These are phyloP conservation scores for Corythornis vintsioides DNA, from an alignment of 2,113 vertebrate species.

Conservation along the genomic window DNA sequence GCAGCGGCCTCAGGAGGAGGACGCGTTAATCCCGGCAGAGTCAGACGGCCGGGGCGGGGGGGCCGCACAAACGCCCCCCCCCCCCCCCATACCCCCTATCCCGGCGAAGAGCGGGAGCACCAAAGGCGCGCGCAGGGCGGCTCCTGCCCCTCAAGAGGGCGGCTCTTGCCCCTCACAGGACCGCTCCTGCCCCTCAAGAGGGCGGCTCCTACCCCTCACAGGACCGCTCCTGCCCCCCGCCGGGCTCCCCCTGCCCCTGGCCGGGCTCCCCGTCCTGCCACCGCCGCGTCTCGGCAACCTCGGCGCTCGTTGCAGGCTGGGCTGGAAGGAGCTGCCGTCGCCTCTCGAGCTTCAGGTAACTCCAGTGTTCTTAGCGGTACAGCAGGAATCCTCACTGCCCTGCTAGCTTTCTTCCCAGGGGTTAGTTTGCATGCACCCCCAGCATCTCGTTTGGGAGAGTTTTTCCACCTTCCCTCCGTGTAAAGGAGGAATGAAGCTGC, in stretches of 20 bases:
- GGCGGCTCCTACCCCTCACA: background rate
- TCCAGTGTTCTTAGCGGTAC: background rate
- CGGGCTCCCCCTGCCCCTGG: too few relatives aligned
- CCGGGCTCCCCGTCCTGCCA: background rate
- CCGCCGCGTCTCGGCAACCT: background rate
- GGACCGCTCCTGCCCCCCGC: too few relatives aligned
- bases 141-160: too few relatives aligned
- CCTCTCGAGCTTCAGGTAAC: background rate
- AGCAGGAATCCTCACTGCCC: background rate
- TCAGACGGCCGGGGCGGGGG: too few relatives aligned
- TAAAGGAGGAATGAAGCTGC: fast-evolving
- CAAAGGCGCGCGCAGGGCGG: fast-evolving
- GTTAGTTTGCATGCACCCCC: background rate
- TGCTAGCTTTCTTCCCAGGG: background rate
- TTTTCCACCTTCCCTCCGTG: background rate
- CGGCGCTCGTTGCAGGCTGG: background rate
- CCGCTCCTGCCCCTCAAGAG: too few relatives aligned
- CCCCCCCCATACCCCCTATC: too few relatives aligned
- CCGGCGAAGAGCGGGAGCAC: too few relatives aligned
- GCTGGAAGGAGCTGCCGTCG: fast-evolving
- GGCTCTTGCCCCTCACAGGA: too few relatives aligned
- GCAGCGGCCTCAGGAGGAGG: background rate
- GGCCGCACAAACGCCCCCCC: too few relatives aligned
- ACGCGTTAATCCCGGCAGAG: too few relatives aligned
- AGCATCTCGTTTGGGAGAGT: background rate